Evolutionary conservation across 1,140 invertebrate genomes (phyloP), one percentile per base, ranked within the genome.

Genomic region (Brachionus rotundiformis): DNA sequence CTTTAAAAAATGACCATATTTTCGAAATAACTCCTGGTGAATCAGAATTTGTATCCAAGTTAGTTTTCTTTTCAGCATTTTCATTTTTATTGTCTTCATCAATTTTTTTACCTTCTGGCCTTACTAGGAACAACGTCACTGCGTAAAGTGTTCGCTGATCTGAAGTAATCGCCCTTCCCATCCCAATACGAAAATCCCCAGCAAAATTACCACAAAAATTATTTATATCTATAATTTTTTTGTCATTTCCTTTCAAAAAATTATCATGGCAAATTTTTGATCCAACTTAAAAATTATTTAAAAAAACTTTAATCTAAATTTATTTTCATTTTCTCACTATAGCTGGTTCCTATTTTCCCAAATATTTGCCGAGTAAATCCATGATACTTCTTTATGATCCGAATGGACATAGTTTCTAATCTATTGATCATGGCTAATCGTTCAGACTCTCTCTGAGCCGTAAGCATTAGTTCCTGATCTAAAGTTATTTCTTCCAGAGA

Each of bases 191-290:
- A 68, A 68, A 68, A 68, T 68, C 63, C 36, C 36, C 63, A 2
- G 16, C 31, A 68, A 68, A 68, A 68, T 68, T 68, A 8, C 63
- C 63, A 68, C 63, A 68, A 68, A 68, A 68, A 68, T 33, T 68
- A 6, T 68, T 68, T 1, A 68, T 68, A 16, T 68, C 63, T n/a
- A 68, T 68, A 1, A 68, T 68, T 33, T 36, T 33, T 19, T 8
- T 68, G 1, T 68, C 33, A 19, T 19, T 68, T 36, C 19, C 31
- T 19, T 68, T 68, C 31, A 68, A 33, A 36, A 68, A 68, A 36
- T 68, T 68, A 36, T 68, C 63, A 36, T 68, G 63, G 23, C 63
- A 68, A 68, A 68, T 68, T 68, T 68, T 68, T 0, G 63, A 68
- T 19, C 63, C 63, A 36, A 68, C 63, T 68, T 16, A 68, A 33